Conservation (phyloP, 1,140 invertebrate species). For the Coelopa frigida region DNA sequence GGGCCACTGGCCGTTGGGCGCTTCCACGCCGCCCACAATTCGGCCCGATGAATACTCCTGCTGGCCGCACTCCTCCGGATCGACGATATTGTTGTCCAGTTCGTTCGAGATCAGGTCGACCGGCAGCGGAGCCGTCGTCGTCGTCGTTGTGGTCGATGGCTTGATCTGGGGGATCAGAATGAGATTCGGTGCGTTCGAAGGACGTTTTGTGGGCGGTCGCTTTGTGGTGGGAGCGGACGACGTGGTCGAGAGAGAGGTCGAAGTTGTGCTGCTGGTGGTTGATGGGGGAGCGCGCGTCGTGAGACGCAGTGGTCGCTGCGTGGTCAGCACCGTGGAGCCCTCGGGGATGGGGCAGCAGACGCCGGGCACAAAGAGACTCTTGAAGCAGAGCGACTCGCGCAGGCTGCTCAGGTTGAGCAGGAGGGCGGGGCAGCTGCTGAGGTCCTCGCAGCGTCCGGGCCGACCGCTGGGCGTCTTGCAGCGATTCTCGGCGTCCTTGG, state of each 20-base stretch:
- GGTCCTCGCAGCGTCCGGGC: slow-evolving; percentile 76
- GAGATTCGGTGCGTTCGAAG: slow-evolving; percentile 21
- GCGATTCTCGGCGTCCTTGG: slow-evolving; percentile 41
- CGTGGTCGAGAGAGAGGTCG: slow-evolving; percentile 14
- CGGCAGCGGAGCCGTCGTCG: slow-evolving; percentile 39
- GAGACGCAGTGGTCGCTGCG: slow-evolving; percentile 45
- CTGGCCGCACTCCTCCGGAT: slow-evolving; percentile 66
- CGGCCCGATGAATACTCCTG: slow-evolving; percentile 73
- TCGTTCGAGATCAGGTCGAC: slow-evolving; percentile 22
- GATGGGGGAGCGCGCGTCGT: slow-evolving; percentile 30
- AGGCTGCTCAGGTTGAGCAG: slow-evolving; percentile 74
- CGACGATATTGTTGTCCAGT: slow-evolving; percentile 43
- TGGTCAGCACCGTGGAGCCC: slow-evolving; percentile 37
- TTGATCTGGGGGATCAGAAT: slow-evolving; percentile 44
- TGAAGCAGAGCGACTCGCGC: slow-evolving; percentile 83
- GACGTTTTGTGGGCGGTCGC: slow-evolving; percentile 18
- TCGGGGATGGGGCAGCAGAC: slow-evolving; percentile 71
- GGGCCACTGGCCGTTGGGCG: slow-evolving; percentile 75
- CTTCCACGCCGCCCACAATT: slow-evolving; percentile 82
- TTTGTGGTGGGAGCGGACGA: slow-evolving; percentile 13
- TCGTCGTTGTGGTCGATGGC: slow-evolving; percentile 37
- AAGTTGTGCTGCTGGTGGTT: slow-evolving; percentile 10
- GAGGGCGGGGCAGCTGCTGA: slow-evolving; percentile 81
- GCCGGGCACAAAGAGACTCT: slow-evolving; percentile 82
- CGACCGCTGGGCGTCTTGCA: slow-evolving; percentile 76